Evolutionary conservation across 2,888 invertebrate genomes (phyloP).

Genomic region (Coleophora deauratella): DNA sequence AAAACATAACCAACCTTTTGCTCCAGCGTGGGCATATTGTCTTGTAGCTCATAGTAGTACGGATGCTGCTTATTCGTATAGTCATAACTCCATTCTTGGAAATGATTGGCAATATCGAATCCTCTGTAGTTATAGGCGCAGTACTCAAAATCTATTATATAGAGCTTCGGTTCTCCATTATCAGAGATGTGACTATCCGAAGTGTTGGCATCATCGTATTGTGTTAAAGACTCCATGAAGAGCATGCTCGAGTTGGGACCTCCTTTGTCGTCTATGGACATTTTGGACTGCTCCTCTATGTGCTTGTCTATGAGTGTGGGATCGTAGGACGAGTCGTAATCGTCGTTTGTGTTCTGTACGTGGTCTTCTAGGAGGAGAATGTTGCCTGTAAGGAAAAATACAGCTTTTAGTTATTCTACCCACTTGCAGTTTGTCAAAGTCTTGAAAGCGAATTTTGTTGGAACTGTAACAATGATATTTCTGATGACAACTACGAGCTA

Average conservation of each 20-base stretch:
- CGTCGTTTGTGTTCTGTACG: slow-evolving; percentile 27
- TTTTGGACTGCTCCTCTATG: neutral
- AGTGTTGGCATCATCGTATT: slow-evolving; percentile 44
- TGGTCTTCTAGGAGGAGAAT: slow-evolving; percentile 66
- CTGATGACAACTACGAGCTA: no score
- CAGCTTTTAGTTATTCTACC: no score
- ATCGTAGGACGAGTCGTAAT: slow-evolving; percentile 26
- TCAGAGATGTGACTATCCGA: slow-evolving; percentile 54
- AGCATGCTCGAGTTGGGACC: neutral
- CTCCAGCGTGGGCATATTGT: slow-evolving; percentile 82
- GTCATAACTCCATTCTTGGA: slow-evolving; percentile 93
- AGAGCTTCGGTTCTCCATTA: slow-evolving; percentile 75
- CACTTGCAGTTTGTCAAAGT: no score
- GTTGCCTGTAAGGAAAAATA: slow-evolving; percentile 49
- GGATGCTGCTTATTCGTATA: slow-evolving; percentile 87
- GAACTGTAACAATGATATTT: no score
- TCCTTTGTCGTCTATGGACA: neutral
- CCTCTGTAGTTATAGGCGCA: slow-evolving; percentile 91
- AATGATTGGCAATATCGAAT: slow-evolving; percentile 96
- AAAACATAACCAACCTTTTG: slow-evolving; percentile 78
- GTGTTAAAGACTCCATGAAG: slow-evolving; percentile 17
- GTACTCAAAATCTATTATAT: slow-evolving; percentile 94
- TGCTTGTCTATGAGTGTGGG: slow-evolving; percentile 14
- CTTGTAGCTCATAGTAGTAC: slow-evolving; percentile 79
- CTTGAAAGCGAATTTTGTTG: no score